phyloP scores from a whole-genome alignment of 1,140 invertebrate species.

The Lamellibrachia luymesi region DNA sequence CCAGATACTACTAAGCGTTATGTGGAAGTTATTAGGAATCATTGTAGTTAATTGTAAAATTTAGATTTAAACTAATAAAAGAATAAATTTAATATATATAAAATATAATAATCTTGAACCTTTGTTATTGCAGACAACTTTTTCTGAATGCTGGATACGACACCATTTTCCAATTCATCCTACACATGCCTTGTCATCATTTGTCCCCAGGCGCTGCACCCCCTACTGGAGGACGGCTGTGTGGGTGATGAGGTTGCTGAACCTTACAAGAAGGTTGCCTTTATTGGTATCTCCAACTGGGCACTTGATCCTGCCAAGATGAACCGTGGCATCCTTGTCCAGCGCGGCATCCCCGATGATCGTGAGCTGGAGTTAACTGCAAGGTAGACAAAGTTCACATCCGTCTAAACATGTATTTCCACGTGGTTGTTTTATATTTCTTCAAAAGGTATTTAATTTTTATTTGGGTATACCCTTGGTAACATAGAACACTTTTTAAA shows the following conservation, averaged over 20 bases:
- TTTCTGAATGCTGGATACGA: too few relatives aligned
- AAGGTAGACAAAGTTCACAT: slow-evolving; percentile 29
- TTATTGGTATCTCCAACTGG: slow-evolving; percentile 56
- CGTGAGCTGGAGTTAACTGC: slow-evolving; percentile 43
- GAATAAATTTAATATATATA: too few relatives aligned
- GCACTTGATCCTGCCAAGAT: slow-evolving; percentile 54
- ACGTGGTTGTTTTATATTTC: not conserved
- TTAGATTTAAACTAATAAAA: too few relatives aligned
- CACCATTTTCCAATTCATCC: not conserved
- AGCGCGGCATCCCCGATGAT: slow-evolving; percentile 43
- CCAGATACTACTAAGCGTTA: too few relatives aligned
- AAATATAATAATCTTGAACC: too few relatives aligned
- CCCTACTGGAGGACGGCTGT: slow-evolving; percentile 47
- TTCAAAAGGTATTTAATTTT: not conserved
- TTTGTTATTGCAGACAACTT: too few relatives aligned
- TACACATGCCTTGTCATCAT: not conserved
- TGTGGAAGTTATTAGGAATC: too few relatives aligned
- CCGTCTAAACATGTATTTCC: not conserved
- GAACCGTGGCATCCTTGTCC: slow-evolving; percentile 50
- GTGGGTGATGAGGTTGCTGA: slow-evolving; percentile 39
- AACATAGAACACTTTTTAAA: too few relatives aligned
- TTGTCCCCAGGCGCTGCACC: slow-evolving; percentile 42
- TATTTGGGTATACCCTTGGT: too few relatives aligned
- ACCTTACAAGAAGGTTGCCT: slow-evolving; percentile 45
- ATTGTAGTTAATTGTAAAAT: too few relatives aligned